Evolutionary conservation across 1,140 invertebrate species (phyloP), one percentile per base, ranked within the genome.

Genomic region (Sitophilus oryzae): DNA sequence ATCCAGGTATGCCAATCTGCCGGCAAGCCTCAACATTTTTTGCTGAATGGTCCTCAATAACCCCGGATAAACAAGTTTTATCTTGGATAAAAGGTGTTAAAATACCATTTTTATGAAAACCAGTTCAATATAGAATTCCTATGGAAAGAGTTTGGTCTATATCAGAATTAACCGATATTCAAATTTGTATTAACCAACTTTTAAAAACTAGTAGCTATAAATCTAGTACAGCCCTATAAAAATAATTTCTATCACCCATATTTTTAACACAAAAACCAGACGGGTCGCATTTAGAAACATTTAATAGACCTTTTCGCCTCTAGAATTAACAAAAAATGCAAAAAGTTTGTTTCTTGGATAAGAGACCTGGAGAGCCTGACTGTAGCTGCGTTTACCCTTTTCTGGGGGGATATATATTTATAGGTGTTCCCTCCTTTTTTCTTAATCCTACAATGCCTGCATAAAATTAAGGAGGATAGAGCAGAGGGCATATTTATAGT

Each of bases 351-450:
- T 14, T 60, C 69, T 23, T 64, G 66, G 55, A 16, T 69, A 4
- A 34, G 34, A 21, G 64, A 67, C 36, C 49, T 60, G 0, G 56
- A 58, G 19, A 50, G 56, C 0, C 37, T 9, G 14, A 20, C 25
- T 35, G 51, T 66, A 15, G 64, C 65, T 51, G 63, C 63, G 1
- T 69, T 69, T 53, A 69, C 66, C 8, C 16, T 67, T 0, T 14
- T 47, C 18, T 68, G 65, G 61, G 15, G 23, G 16, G 34, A 30
- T 15, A 15, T 43, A 23, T 59, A 59, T 20, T 66, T 66, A 25
- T 65, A 66, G 18, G 64, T 62, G 0, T 67, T 65, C 42, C 64
- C 60, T 11, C 66, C 58, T 1, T 66, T 63, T 43, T 20, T 46
- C 1, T 0, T 64, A 6, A 60, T 65, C 37, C 16, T 59, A 8